phyloP scores from a whole-genome alignment of 2,888 invertebrate species.

The Bugulina stolonifera region DNA sequence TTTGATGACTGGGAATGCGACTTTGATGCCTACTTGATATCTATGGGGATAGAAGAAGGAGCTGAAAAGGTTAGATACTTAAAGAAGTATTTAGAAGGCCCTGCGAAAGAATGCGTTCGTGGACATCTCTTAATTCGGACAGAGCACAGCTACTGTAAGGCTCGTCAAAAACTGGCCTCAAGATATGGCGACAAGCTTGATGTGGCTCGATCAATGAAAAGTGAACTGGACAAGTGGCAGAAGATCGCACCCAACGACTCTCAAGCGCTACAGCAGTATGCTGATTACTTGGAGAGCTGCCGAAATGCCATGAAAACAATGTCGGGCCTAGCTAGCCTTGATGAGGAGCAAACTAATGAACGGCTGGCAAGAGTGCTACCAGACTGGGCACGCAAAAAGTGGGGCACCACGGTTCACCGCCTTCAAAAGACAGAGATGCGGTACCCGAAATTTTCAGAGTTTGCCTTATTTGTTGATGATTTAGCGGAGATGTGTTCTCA shows the following conservation, averaged over 20 bases:
- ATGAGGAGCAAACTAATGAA: not conserved
- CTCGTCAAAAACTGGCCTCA: not conserved
- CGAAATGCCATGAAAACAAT: not conserved
- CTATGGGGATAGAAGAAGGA: not conserved
- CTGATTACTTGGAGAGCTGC: not conserved
- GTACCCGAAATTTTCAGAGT: not conserved
- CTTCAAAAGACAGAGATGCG: not conserved
- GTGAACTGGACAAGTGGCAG: not conserved
- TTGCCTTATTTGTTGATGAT: not conserved
- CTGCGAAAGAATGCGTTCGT: not conserved
- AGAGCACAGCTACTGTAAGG: not conserved
- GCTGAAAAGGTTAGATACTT: not conserved
- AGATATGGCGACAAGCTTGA: not conserved
- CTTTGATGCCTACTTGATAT: not conserved
- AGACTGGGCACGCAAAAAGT: not conserved
- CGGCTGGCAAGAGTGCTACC: not conserved
- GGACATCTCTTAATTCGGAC: not conserved
- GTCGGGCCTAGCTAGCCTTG: not conserved
- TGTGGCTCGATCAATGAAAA: not conserved
- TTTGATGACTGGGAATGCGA: conserved; percentile 16
- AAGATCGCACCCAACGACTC: not conserved
- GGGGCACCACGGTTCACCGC: not conserved
- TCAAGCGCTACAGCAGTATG: not conserved
- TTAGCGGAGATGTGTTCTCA: not conserved
- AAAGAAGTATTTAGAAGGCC: not conserved